Evolutionary conservation across 1,140 invertebrate species (phyloP).

Genomic region (Scylla paramamosain): DNA sequence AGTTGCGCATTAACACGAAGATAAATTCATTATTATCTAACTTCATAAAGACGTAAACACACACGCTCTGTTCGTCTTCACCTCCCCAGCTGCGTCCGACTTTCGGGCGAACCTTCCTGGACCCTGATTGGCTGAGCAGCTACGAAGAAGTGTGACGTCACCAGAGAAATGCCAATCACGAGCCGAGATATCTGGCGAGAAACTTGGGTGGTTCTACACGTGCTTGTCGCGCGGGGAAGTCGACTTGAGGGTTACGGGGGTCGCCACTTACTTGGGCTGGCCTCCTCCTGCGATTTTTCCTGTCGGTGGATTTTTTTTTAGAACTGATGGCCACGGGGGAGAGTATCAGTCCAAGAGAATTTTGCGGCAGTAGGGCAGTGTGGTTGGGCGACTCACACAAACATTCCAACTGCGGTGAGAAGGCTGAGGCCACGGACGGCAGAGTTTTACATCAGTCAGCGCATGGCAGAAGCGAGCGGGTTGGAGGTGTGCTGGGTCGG

Average conservation of each 20-base stretch:
- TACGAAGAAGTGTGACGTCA: constrained; percentile 75
- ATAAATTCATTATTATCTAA: constrained; percentile 71
- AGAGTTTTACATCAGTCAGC: constrained; percentile 75
- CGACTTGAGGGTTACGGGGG: constrained; percentile 70
- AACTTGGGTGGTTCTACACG: constrained; percentile 73
- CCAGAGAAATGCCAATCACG: constrained; percentile 75
- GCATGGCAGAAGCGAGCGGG: constrained; percentile 71
- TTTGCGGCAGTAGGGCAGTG: constrained; percentile 75
- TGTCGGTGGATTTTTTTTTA: constrained; percentile 51
- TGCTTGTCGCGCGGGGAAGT: constrained; percentile 73
- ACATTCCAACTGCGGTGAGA: constrained; percentile 75
- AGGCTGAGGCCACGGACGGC: constrained; percentile 70
- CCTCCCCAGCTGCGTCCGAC: constrained; percentile 70
- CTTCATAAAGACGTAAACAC: constrained; percentile 73
- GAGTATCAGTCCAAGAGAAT: constrained; percentile 73
- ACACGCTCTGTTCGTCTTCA: constrained; percentile 68
- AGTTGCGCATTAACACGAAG: constrained; percentile 65
- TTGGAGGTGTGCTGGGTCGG: constrained; percentile 12
- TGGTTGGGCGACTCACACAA: constrained; percentile 75
- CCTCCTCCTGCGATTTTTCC: constrained; percentile 57
- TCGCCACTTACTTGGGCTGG: constrained; percentile 72
- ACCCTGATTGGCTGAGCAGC: constrained; percentile 75
- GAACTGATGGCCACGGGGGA: constrained; percentile 15
- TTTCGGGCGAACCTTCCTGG: constrained; percentile 69
- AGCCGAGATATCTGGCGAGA: constrained; percentile 75